phyloP scores from a whole-genome alignment of 1,140 invertebrate species.

The Cheumatopsyche charites region DNA sequence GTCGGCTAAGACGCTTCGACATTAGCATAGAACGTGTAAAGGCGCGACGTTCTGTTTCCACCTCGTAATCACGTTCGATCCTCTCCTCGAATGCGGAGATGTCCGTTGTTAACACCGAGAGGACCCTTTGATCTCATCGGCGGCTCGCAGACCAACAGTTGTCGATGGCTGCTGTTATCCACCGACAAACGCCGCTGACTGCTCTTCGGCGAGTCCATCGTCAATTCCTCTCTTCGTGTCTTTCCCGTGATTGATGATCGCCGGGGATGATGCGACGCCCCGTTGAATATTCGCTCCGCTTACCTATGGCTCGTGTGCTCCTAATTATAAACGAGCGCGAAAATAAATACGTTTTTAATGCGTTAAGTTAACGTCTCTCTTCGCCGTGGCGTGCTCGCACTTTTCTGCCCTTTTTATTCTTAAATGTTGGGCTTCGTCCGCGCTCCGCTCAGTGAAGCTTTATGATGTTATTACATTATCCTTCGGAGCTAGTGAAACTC shows the following conservation, averaged over 20 bases:
- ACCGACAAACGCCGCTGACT: not conserved
- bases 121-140: not conserved
- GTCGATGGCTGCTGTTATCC: not conserved
- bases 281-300: not conserved
- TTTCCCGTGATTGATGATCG: constrained; percentile 25
- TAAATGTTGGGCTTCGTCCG: too few relatives aligned
- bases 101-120: too few relatives aligned
- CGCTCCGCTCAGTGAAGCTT: too few relatives aligned
- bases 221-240: not conserved
- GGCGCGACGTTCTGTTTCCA: not conserved
- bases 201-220: constrained; percentile 1
- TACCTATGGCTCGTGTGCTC: constrained; percentile 13
- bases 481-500: too few relatives aligned
- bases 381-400: not conserved
- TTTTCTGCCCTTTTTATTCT: not conserved
- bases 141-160: not conserved
- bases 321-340: constrained; percentile 15
- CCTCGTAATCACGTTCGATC: not conserved
- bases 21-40: too few relatives aligned
- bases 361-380: constrained; percentile 10
- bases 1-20: too few relatives aligned
- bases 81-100: not conserved
- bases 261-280: not conserved
- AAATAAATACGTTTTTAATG: constrained; percentile 25
- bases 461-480: too few relatives aligned